Evolutionary conservation across 2,797 vertebrate species (phyloP), one percentile per base, ranked within the genome.

Genomic region (Rallus crepitans): DNA sequence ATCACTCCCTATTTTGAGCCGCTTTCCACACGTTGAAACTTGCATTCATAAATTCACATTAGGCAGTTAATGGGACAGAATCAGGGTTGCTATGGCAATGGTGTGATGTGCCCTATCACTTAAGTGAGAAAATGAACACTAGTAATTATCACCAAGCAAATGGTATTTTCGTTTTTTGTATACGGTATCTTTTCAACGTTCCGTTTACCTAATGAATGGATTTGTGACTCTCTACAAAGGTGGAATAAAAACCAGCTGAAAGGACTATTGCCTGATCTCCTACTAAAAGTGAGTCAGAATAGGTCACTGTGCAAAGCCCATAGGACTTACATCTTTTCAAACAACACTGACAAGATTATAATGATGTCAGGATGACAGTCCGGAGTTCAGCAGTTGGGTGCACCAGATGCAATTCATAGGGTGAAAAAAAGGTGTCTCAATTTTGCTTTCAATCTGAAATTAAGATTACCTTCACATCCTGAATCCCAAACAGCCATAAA

Each of bases 41-140:
- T 80, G 89, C 96, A 97, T 97, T 98, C 97, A 98, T 97, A 98
- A 97, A 97, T 98, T 96, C 95, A 97, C 96, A 97, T 97, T 97
- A 96, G 89, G 90, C 90, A 97, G 97, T 95, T 97, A 97, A 97
- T 91, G 95, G 97, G 97, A 98, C 91, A 97, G 95, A 97, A 95
- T 90, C 93, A 3, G 93, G 72, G 98, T 98, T 98, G 96, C 97
- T 97, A 98, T 97, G 96, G 97, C 97, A 98, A 98, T 97, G 84
- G 68, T 79, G 64, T 88, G 91, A 96, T 96, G 87, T 97, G 84
- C 56, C 96, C 90, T 95, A 90, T 96, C 95, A 92, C 96, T 96
- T 93, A 92, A 95, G 81, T 70, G 96, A 94, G 94, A 93, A 98
- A 97, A 97, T 91, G 94, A 98, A 96, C 94, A 87, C 93, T 82